Evolutionary conservation across 2,888 invertebrate genomes (phyloP), one percentile per base, ranked within the genome.

Genomic region (Caenorhabditis zanzibari): DNA sequence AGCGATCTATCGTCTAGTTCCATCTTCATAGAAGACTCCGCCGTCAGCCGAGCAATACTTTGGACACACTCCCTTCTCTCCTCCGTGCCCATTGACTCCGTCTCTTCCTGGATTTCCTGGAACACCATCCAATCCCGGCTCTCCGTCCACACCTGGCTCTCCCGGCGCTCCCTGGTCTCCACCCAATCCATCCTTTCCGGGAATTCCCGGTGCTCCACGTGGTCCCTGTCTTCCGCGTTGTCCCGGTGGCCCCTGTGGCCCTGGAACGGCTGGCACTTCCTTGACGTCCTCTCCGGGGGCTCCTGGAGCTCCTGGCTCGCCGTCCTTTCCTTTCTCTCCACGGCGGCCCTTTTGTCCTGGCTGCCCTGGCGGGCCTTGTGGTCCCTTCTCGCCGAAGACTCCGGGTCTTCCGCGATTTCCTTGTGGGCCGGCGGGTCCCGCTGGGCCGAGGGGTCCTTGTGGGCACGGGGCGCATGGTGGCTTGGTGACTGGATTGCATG

Each of bases 271-370:
- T 32, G 58, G 56, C 12, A 61, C 59, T 19, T 84, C 63, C 35
- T 52, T 69, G n/a, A 49, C 84, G 35, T 75, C 72, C 6, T 61
- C 59, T 76, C 86, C 86, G 26, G 83, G 68, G 12, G 61, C 52
- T 80, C 87, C 87, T 22, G 84, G 75, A 24, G 69, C 66, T 71
- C 90, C 90, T 28, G 88, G 82, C 16, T 63, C 49, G 68, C 90
- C 90, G n/a, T 86, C 83, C 56, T 82, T 89, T 56, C 89, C 89
- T 47, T 82, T 73, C 24, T 81, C 83, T 69, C 87, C 87, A 28
- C 80, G 77, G 59, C 77, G 64, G 72, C 90, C 90, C 56, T 84
- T 81, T 22, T 79, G 82, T 38, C 87, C 87, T 9, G 24, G 80
- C 9, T 66, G 54, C 52, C 87, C 87, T 10, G 76, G 64, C 12